Evolutionary conservation across 92 coral and sea anemone species (phyloP).

Genomic region (Actinernus sp.): DNA sequence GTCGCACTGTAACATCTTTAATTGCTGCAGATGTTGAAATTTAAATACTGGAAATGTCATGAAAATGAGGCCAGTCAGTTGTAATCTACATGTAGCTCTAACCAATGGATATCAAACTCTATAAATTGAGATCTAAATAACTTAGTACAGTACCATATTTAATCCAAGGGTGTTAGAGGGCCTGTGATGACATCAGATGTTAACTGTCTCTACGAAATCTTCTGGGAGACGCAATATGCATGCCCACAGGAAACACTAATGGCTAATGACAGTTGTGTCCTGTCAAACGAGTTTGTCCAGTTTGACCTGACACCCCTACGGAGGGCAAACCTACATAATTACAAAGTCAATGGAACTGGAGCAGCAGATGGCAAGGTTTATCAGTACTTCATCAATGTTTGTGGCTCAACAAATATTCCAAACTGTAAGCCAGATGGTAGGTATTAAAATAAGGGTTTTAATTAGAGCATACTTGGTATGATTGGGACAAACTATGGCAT

Average conservation of each 20-base stretch:
- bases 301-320: slow-evolving; percentile 82
- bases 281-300: slow-evolving; percentile 76
- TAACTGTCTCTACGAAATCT: slow-evolving; percentile 76
- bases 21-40: too few relatives aligned
- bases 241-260: slow-evolving; percentile 68
- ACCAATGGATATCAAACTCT: slow-evolving; percentile 9
- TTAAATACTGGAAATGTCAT: too few relatives aligned
- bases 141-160: neutral
- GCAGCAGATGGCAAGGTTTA: slow-evolving; percentile 23
- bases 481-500: too few relatives aligned
- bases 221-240: slow-evolving; percentile 94
- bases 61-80: too few relatives aligned
- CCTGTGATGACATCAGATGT: slow-evolving; percentile 68
- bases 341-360: slow-evolving; percentile 35
- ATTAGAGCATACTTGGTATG: too few relatives aligned
- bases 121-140: neutral
- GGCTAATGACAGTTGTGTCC: slow-evolving; percentile 64
- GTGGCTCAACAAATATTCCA: slow-evolving; percentile 57
- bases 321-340: slow-evolving; percentile 37
- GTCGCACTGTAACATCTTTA: too few relatives aligned
- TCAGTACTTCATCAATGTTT: slow-evolving; percentile 79
- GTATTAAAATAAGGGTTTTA: too few relatives aligned
- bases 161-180: slow-evolving; percentile 75
- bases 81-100: neutral
- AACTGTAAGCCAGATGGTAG: slow-evolving; percentile 75